Evolutionary conservation across 2,113 vertebrate species (phyloP), one percentile per base, ranked within the genome.

Genomic region (Puntigrus tetrazona): DNA sequence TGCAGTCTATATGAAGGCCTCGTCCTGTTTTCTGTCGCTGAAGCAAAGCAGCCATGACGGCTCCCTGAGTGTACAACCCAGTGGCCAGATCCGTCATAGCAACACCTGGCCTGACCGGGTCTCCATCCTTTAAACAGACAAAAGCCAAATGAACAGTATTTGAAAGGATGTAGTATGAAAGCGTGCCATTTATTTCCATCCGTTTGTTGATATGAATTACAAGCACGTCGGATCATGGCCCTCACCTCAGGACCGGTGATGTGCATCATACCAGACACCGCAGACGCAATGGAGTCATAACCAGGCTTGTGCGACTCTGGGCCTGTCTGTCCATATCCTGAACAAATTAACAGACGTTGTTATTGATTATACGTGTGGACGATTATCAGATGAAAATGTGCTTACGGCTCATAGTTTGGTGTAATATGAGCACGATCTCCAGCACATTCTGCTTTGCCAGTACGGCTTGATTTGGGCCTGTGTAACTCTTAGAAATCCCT

Each of bases 1-100:
- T 98, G 84, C 97, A 97, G 91, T 98, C 98, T 72, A 99, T 95
- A 84, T 98, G 96, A 22, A 93, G 88, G 20, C 97, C 97, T 87
- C 88, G 93, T 22, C 96, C 96, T 0, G 96, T 98, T 92, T 89
- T 96, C 7, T 92, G 91, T 76, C 94, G 93, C 31, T 96, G 97
- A 83, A 99, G 94, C 85, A 99, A 90, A 31, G 96, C 97, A 29
- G 98, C 97, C 97, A 98, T 95, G 78, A 99, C 88, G 55, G 97
- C 96, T 83, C 97, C 96, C 11, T 94, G 96, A 0, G 96, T 82
- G 41, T 95, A 99, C 16, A 99, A 89, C 2, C 97, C 97, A 38
- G 97, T 98, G 3, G 97, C 97, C 88, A 99, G 94, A 83, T 99
- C 97, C 0, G 97, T 99, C 97, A 99, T 98, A 45, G 97, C 97